Evolutionary conservation across 2,888 invertebrate genomes (phyloP).

Genomic region (Synanthedon andrenaeformis): DNA sequence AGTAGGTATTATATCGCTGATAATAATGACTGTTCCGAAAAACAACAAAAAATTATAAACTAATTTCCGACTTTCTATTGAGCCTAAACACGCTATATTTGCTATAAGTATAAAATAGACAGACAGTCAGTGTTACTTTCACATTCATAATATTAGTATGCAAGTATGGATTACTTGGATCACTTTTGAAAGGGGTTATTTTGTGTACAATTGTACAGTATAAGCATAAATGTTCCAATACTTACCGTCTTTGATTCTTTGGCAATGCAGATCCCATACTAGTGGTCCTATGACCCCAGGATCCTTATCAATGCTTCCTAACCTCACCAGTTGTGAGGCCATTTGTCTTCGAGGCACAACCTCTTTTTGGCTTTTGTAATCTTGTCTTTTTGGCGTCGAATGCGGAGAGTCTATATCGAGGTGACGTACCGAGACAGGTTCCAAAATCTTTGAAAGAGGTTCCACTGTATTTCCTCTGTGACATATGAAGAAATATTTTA

Average conservation of each 20-base stretch:
- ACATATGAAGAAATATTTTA: conserved; percentile 3
- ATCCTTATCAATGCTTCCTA: conserved; percentile 82
- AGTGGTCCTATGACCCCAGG: conserved; percentile 87
- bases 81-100: too few relatives aligned
- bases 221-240: neutral
- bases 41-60: too few relatives aligned
- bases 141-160: too few relatives aligned
- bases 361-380: conserved; percentile 14
- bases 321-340: conserved; percentile 67
- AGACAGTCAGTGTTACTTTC: too few relatives aligned
- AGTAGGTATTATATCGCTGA: too few relatives aligned
- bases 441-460: conserved; percentile 81
- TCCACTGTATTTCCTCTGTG: conserved; percentile 79
- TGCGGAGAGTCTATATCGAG: conserved; percentile 70
- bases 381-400: conserved; percentile 18
- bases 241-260: conserved; percentile 72
- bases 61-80: too few relatives aligned
- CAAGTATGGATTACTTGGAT: too few relatives aligned
- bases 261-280: conserved; percentile 85
- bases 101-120: too few relatives aligned
- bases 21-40: too few relatives aligned
- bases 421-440: conserved; percentile 81
- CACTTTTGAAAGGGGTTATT: too few relatives aligned
- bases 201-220: too few relatives aligned
- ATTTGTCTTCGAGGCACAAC: conserved; percentile 51